Conservation (phyloP, 2,888 invertebrate species). For the Nycteola revayana region DNA sequence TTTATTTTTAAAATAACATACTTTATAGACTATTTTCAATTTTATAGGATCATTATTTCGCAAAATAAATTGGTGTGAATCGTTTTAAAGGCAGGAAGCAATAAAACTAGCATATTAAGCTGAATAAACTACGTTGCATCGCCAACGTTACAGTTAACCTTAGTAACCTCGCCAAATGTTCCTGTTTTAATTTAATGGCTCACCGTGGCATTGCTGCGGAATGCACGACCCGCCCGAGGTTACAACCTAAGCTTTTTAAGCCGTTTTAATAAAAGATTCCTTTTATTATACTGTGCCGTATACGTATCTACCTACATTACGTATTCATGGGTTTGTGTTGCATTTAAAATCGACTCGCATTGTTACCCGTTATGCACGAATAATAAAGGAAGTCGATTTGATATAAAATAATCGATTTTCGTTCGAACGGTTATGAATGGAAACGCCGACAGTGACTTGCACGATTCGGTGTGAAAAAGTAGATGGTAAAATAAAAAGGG, state of each 20-base stretch:
- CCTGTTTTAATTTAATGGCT: not conserved
- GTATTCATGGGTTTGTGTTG: not conserved
- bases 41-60: not conserved
- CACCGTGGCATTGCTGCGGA: too few relatives aligned
- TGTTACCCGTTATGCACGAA: conserved; percentile 1
- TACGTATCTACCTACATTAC: not conserved
- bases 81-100: conserved; percentile 10
- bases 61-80: conserved; percentile 7
- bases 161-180: not conserved
- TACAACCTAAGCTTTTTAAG: too few relatives aligned
- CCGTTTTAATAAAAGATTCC: too few relatives aligned
- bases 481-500: conserved; percentile 8
- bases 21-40: not conserved
- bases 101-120: not conserved
- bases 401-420: conserved; percentile 19
- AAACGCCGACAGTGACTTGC: conserved; percentile 14
- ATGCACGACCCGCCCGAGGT: too few relatives aligned
- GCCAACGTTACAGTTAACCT: conserved; percentile 1
- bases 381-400: conserved; percentile 12
- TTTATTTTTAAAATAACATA: too few relatives aligned
- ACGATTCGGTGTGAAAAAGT: conserved; percentile 9
- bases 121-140: conserved; percentile 3
- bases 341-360: not conserved
- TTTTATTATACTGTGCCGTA: too few relatives aligned
- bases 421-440: conserved; percentile 10